Conservation (phyloP, 2,888 invertebrate species). For the Ceriagrion tenellum region DNA sequence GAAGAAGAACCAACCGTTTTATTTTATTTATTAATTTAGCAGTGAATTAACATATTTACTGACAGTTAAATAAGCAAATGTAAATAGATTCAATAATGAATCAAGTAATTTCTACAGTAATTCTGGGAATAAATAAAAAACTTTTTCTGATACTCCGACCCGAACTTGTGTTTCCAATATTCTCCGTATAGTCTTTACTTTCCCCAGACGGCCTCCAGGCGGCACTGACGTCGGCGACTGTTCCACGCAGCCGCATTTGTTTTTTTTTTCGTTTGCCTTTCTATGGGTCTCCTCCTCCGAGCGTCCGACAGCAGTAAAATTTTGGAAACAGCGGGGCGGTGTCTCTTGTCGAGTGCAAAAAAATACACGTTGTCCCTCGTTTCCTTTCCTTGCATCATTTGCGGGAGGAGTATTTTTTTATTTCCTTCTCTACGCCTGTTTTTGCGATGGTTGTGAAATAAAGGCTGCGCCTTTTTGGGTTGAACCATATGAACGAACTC, state of each 20-base stretch:
- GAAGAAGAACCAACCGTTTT: too few relatives aligned
- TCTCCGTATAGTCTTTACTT: too few relatives aligned
- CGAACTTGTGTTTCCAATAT: too few relatives aligned
- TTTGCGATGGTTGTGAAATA: neutral
- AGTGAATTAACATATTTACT: too few relatives aligned
- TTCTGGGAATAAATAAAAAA: too few relatives aligned
- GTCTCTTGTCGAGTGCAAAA: neutral
- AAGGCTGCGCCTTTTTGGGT: neutral
- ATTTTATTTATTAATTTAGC: too few relatives aligned
- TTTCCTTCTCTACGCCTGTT: neutral
- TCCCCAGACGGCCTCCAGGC: too few relatives aligned
- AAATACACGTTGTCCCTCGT: neutral
- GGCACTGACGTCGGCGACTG: neutral
- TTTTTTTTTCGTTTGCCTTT: neutral
- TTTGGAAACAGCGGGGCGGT: constrained; percentile 17
- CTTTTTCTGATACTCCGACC: too few relatives aligned
- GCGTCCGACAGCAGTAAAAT: neutral
- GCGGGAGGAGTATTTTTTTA: neutral
- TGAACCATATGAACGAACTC: neutral
- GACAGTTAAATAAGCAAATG: too few relatives aligned
- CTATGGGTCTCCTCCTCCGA: neutral
- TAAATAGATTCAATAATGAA: too few relatives aligned
- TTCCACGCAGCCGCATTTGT: neutral
- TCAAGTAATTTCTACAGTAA: too few relatives aligned
- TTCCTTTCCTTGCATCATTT: neutral